phyloP scores from a whole-genome alignment of 2,888 invertebrate species.

The Cordilura impudica region DNA sequence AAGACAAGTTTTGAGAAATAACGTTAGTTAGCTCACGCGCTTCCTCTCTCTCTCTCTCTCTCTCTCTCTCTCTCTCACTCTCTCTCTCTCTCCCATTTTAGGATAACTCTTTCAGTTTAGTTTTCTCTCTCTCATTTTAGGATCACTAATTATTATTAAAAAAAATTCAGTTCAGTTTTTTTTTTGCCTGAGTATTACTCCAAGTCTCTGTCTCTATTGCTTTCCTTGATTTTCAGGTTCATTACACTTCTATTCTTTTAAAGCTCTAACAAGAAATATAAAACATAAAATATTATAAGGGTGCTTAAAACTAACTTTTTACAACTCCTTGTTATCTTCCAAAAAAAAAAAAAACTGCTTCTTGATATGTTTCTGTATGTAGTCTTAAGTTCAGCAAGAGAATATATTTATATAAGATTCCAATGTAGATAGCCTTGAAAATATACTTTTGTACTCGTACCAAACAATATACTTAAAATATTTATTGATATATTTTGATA shows the following conservation, averaged over 20 bases:
- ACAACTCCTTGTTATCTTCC: neutral
- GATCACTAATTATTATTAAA: no score
- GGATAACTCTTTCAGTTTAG: no score
- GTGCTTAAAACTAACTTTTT: conserved; percentile 9
- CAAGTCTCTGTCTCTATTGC: neutral
- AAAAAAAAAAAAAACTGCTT: neutral
- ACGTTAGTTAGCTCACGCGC: no score
- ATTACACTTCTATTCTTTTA: conserved; percentile 33
- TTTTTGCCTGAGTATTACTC: neutral
- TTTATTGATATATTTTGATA: no score
- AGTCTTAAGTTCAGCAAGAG: no score
- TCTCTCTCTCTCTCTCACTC: neutral
- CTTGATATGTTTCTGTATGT: no score
- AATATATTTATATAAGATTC: no score
- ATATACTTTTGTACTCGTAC: no score
- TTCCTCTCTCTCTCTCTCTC: neutral
- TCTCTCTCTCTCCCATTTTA: neutral
- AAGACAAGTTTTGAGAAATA: conserved; percentile 15
- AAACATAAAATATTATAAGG: conserved; percentile 26
- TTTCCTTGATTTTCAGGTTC: conserved; percentile 34
- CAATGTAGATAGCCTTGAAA: no score
- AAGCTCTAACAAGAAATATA: neutral
- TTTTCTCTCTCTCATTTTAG: neutral
- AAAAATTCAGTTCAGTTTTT: no score
- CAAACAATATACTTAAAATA: no score